phyloP scores from a whole-genome alignment of 2,888 invertebrate genomes.

The Monochamus alternatus region DNA sequence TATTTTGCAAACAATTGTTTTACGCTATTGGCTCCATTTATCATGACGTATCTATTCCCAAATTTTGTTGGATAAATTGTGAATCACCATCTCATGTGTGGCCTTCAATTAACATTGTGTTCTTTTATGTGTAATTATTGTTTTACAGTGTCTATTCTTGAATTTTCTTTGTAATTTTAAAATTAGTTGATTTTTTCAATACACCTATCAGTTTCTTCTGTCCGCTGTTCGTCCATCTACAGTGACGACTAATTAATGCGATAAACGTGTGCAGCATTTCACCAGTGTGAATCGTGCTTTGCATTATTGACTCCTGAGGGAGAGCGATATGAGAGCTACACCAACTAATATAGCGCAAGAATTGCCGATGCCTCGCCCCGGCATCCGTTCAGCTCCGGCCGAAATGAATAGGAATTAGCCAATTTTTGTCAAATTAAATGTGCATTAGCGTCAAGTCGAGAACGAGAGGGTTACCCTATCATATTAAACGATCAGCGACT shows the following conservation, averaged over 20 bases:
- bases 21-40: too few relatives aligned
- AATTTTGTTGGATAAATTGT: too few relatives aligned
- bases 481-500: constrained; percentile 38
- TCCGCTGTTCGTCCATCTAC: neutral
- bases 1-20: too few relatives aligned
- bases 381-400: constrained; percentile 59
- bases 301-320: constrained; percentile 60
- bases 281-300: constrained; percentile 57
- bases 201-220: neutral
- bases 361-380: constrained; percentile 59
- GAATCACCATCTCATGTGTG: too few relatives aligned
- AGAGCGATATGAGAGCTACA: constrained; percentile 62
- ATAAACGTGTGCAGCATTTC: constrained; percentile 34
- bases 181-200: too few relatives aligned
- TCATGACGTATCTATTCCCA: too few relatives aligned
- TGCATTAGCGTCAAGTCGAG: constrained; percentile 64
- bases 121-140: too few relatives aligned
- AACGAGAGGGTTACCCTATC: constrained; percentile 39
- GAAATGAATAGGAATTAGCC: constrained; percentile 69
- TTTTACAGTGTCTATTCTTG: too few relatives aligned
- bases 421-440: constrained; percentile 70
- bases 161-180: too few relatives aligned
- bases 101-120: too few relatives aligned
- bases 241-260: neutral
- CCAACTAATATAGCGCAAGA: constrained; percentile 64